Base-by-base conservation (phyloP, 2,113 vertebrate genomes). In the Carassius auratus region DNA sequence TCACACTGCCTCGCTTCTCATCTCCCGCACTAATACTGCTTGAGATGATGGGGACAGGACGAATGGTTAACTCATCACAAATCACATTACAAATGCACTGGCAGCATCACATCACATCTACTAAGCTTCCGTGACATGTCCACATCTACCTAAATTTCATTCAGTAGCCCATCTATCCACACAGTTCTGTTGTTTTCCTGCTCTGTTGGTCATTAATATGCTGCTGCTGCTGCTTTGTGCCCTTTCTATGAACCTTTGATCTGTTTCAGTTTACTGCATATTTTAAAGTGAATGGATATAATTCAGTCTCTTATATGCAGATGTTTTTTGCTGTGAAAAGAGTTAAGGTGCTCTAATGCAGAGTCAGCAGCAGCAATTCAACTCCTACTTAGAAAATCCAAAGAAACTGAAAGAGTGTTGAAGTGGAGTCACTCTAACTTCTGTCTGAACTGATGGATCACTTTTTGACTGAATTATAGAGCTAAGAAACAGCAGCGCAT, bases 1-100 rank as follows among this genome's bases (percentile, higher is more conserved):
- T 98, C 89, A 45, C 94, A 71, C 94, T 97, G 50, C 95, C 93
- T 86, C 95, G 93, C 93, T 98, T 98, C 71, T 91, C 92, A 81
- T 98, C 98, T 0, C 95, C 95, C 0, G 96, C 92, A 89, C 89
- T 95, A 90, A 99, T 94, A 91, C 92, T 99, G 89, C 3, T 21
- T 26, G 23, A 42, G 48, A 48, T 23, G 42, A 48, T n/a, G 42
- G 7, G 71, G 30, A 75, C 8, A 42, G 42, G 42, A 8, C 8
- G 42, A 42, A 42, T 1, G 1, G 42, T 42, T 42, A 42, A 42
- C 42, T 42, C 42, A 42, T 42, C 74, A 59, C 21, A 21, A 38
- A 78, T 78, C 76, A 78, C 23, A n/a, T 13, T 19, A 57, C 50
- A 78, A 3, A 33, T 23, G 10, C 30, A 59, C 33, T 2, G 8